Conservation (phyloP, 2,888 invertebrate genomes). For the Caenorhabditis auriculariae region DNA sequence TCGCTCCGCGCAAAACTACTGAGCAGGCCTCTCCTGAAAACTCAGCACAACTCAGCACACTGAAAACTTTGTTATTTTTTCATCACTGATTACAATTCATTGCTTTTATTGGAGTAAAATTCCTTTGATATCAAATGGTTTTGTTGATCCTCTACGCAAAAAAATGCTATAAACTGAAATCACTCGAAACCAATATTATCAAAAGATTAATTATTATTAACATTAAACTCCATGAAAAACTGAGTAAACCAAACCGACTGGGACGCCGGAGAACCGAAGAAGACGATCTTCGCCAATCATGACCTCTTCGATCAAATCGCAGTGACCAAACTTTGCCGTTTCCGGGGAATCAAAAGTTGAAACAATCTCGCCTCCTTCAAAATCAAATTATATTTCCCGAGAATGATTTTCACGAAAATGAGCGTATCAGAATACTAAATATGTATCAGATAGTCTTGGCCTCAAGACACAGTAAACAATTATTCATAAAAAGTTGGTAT, state of each 20-base stretch:
- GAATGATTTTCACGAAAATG: not conserved
- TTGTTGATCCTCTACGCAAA: no score
- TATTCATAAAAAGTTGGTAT: not conserved
- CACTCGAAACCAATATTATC: not conserved
- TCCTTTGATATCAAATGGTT: no score
- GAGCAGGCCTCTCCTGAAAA: constrained; percentile 95
- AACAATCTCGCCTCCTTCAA: constrained; percentile 82
- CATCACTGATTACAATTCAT: no score
- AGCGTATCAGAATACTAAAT: not conserved
- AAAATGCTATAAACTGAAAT: no score
- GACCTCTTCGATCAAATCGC: constrained; percentile 93
- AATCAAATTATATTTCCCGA: constrained; percentile 3
- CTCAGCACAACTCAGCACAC: not conserved
- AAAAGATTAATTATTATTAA: not conserved
- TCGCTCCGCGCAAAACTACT: constrained; percentile 92
- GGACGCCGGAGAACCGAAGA: constrained; percentile 75
- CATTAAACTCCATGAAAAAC: constrained; percentile 7
- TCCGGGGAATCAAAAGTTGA: constrained; percentile 96
- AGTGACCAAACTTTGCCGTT: constrained; percentile 85
- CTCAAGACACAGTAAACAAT: not conserved
- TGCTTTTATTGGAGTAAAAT: no score
- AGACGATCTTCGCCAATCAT: constrained; percentile 96
- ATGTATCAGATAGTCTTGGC: not conserved
- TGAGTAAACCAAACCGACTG: constrained; percentile 38
- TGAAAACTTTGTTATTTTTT: no score